A percentile compares a stretch with the other conserved stretches of the same genome.
phyloP scores from a whole-genome alignment of 1,140 invertebrate genomes.

The Octopus sinensis region DNA sequence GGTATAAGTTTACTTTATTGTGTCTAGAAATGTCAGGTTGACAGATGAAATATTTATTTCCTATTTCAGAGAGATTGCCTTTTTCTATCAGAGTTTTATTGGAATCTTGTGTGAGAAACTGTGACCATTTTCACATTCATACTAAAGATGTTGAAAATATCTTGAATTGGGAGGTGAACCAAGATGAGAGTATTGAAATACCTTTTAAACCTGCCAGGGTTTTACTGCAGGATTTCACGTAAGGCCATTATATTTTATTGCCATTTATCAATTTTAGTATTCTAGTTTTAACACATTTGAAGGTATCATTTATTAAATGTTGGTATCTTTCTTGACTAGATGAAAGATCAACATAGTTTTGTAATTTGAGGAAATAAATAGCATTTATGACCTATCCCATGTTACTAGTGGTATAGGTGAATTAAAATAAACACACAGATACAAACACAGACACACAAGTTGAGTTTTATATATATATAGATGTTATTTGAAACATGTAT shows the following conservation, averaged over 20 bases:
- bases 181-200: slow-evolving; percentile 83
- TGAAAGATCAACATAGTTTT: no score
- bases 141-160: slow-evolving; percentile 86
- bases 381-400: no score
- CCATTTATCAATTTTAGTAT: not conserved
- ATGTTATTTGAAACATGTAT: no score
- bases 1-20: not conserved
- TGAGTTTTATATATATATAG: no score
- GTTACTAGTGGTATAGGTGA: no score
- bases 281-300: no score
- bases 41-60: not conserved
- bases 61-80: slow-evolving; percentile 68
- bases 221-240: slow-evolving; percentile 79
- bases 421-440: no score
- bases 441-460: no score
- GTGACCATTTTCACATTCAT: slow-evolving; percentile 87
- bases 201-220: slow-evolving; percentile 94
- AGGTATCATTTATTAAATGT: no score
- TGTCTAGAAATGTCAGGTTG: no score
- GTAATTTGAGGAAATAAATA: no score
- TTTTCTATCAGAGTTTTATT: slow-evolving; percentile 89
- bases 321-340: no score
- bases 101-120: slow-evolving; percentile 93
- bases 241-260: slow-evolving; percentile 25
- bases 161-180: slow-evolving; percentile 82